Evolutionary conservation across 2,797 vertebrate species (phyloP), one percentile per base, ranked within the genome.

Genomic region (Catostomus latipinnis): DNA sequence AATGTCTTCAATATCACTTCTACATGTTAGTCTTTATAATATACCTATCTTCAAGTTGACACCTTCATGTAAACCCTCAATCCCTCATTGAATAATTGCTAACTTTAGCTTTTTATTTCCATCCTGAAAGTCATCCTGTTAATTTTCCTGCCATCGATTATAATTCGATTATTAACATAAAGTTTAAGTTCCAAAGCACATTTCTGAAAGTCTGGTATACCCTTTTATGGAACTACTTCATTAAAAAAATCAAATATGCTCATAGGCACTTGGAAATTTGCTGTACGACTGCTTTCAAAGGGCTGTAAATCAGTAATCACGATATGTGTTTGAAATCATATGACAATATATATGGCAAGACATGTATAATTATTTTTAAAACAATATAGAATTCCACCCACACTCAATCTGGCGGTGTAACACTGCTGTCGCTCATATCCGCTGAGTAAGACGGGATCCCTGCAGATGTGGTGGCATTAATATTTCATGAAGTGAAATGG

Each of bases 401-500:
- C 63, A 14, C 63, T 34, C 63, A 63, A 34, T 45, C 12, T 45
- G 61, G 11, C 61, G 45, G 34, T n/a, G 34, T 45, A 63, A 63
- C 61, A 45, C 2, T 45, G 6, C 13, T 9, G 62, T 46, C 45
- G n/a, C 62, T 52, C 58, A 67, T 18, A 60, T 65, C 10, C 18
- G 58, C 74, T 48, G 66, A 80, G 71, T 80, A 65, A 70, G 53
- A 61, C 11, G 60, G 82, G 61, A 80, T 87, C 86, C 78, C 78
- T 73, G 58, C 66, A 76, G 81, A 87, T 85, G 78, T 48, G 57
- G 71, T 43, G 11, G 13, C 50, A 71, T 87, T 83, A 85, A 68
- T 81, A 88, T 87, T 89, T 69, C 69, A 91, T 88, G 69, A 82
- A 80, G 86, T 87, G 84, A 88, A 91, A 88, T 61, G 49, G 86